Conservation (phyloP, 2,797 vertebrate genomes). For the Enteromius treurensis region DNA sequence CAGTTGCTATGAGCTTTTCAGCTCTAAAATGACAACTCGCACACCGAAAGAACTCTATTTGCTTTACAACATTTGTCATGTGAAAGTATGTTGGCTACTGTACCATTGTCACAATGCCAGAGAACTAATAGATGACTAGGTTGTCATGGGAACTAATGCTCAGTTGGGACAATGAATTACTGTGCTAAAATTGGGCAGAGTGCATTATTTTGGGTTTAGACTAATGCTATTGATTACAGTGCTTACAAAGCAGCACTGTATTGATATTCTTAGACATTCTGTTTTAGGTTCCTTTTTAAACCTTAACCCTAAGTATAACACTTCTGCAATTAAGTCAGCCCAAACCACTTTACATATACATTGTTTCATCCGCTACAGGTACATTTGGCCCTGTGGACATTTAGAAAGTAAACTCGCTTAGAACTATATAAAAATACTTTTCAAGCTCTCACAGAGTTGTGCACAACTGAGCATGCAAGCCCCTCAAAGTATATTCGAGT, state of each 20-base stretch:
- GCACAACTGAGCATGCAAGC: background rate
- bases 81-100: slow-evolving; percentile 31
- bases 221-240: slow-evolving; percentile 40
- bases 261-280: slow-evolving; percentile 26
- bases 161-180: slow-evolving; percentile 34
- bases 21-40: slow-evolving; percentile 4
- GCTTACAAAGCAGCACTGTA: slow-evolving; percentile 18
- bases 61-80: slow-evolving; percentile 22
- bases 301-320: slow-evolving; percentile 10
- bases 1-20: background rate
- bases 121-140: slow-evolving; percentile 39
- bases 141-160: slow-evolving; percentile 45
- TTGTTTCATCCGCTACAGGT: background rate
- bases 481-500: background rate
- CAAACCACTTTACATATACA: background rate
- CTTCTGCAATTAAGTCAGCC: background rate
- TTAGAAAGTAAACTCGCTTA: background rate
- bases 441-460: background rate
- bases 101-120: slow-evolving; percentile 37
- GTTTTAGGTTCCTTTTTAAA: background rate
- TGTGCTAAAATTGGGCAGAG: slow-evolving; percentile 31
- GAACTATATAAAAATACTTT: background rate
- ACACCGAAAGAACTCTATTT: slow-evolving; percentile 20
- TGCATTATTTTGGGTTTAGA: slow-evolving; percentile 22
- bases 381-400: background rate